phyloP scores from a whole-genome alignment of 2,888 invertebrate genomes.

The Cetonia aurata region DNA sequence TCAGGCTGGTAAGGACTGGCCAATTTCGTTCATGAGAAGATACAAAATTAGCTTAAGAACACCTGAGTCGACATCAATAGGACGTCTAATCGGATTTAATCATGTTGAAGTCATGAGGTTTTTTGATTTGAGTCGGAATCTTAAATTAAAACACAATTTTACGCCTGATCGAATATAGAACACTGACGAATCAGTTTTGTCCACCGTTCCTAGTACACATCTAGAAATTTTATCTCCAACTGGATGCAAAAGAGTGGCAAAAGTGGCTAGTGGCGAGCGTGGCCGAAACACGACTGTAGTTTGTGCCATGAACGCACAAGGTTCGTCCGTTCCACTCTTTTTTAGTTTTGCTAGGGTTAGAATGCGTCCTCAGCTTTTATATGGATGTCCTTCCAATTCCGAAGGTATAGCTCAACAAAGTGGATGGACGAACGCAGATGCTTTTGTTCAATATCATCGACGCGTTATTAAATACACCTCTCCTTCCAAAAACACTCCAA shows the following conservation, averaged over 20 bases:
- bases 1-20: not conserved
- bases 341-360: constrained; percentile 51
- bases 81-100: too few relatives aligned
- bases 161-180: too few relatives aligned
- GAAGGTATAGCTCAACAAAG: constrained; percentile 47
- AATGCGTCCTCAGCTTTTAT: constrained; percentile 48
- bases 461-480: too few relatives aligned
- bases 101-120: too few relatives aligned
- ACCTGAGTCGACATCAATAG: too few relatives aligned
- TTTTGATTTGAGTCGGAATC: too few relatives aligned
- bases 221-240: constrained; percentile 51
- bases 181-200: constrained; percentile 47
- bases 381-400: constrained; percentile 50
- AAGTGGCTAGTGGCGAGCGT: constrained; percentile 37
- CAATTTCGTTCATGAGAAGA: too few relatives aligned
- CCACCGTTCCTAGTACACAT: constrained; percentile 49
- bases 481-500: too few relatives aligned
- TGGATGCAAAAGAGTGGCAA: constrained; percentile 48
- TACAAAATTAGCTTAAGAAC: too few relatives aligned
- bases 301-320: constrained; percentile 50
- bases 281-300: constrained; percentile 49
- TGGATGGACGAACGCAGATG: constrained; percentile 54
- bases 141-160: too few relatives aligned
- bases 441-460: constrained; percentile 53
- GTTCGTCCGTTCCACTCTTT: constrained; percentile 50